A percentile compares a stretch with the other conserved stretches of the same genome.
phyloP scores from a whole-genome alignment of 2,888 invertebrate genomes.

The Nemapogon koenigi region DNA sequence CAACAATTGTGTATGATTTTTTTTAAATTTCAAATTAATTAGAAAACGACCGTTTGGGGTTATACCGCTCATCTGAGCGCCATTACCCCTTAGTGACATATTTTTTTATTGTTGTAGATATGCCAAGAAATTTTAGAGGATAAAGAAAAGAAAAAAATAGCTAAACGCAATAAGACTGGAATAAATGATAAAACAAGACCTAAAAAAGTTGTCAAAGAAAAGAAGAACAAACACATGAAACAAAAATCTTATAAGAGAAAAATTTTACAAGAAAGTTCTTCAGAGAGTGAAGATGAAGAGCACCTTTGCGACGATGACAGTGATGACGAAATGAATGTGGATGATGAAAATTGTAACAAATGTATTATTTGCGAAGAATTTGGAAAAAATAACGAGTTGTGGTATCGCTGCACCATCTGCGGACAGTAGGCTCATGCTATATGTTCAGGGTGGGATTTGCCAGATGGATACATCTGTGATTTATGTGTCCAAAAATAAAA shows the following conservation, averaged over 20 bases:
- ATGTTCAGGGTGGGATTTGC: conserved; percentile 22
- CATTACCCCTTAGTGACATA: no score
- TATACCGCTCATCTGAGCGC: no score
- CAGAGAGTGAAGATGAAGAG: conserved; percentile 17
- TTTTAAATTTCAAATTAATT: no score
- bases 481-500: conserved; percentile 19
- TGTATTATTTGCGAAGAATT: conserved; percentile 21
- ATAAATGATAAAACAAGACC: conserved; percentile 18
- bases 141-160: conserved; percentile 18
- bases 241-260: conserved; percentile 19
- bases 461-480: conserved; percentile 22
- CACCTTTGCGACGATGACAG: conserved; percentile 17
- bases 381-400: conserved; percentile 21
- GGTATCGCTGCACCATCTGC: conserved; percentile 21
- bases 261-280: conserved; percentile 18
- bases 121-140: no score
- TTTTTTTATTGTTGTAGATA: no score
- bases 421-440: conserved; percentile 23
- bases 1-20: no score
- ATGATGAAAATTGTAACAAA: no score
- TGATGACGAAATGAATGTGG: conserved; percentile 19
- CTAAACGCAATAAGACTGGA: conserved; percentile 17
- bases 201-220: conserved; percentile 18
- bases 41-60: no score
- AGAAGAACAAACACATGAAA: conserved; percentile 18